Percentiles rank a stretch among this genome's conserved stretches.
These are phyloP conservation scores for Rhopalosiphum nymphaeae DNA, from an alignment of 2,888 invertebrate species.

Conservation along the genomic window DNA sequence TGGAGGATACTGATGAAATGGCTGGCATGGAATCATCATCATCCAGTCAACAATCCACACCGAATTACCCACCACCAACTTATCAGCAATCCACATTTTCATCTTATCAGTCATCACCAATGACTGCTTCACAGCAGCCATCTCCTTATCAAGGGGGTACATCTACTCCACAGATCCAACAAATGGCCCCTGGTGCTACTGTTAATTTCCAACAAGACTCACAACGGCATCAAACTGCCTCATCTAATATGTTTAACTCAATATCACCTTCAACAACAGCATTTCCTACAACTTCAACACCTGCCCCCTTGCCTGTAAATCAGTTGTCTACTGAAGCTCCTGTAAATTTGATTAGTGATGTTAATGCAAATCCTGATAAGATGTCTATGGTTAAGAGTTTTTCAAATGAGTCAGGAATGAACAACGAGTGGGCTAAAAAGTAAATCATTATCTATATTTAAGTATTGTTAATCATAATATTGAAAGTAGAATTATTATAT, in stretches of 20 bases:
- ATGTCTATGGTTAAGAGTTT: slow-evolving; percentile 48
- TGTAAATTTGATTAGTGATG: background rate
- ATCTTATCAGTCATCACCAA: background rate
- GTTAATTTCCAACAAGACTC: slow-evolving; percentile 7
- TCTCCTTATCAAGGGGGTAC: background rate
- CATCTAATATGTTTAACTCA: slow-evolving; percentile 1
- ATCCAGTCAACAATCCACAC: background rate
- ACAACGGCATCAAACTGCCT: background rate
- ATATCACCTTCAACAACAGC: background rate
- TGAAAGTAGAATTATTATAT: background rate
- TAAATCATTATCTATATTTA: background rate
- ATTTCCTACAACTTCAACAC: background rate
- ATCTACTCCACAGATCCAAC: background rate
- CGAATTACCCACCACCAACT: slow-evolving; percentile 6
- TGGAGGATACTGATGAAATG: slow-evolving; percentile 59
- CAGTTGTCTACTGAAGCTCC: background rate
- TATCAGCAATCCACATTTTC: slow-evolving; percentile 17
- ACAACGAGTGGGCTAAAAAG: slow-evolving; percentile 52
- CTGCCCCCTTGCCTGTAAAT: background rate
- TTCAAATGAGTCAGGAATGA: slow-evolving; percentile 58
- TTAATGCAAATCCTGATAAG: slow-evolving; percentile 11
- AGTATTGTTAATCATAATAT: background rate
- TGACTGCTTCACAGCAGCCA: background rate
- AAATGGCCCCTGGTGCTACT: background rate
- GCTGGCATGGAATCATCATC: slow-evolving; percentile 22